These are phyloP conservation scores for Spheniscus mendiculus DNA, from an alignment of 2,113 vertebrate species.

Conservation along the genomic window DNA sequence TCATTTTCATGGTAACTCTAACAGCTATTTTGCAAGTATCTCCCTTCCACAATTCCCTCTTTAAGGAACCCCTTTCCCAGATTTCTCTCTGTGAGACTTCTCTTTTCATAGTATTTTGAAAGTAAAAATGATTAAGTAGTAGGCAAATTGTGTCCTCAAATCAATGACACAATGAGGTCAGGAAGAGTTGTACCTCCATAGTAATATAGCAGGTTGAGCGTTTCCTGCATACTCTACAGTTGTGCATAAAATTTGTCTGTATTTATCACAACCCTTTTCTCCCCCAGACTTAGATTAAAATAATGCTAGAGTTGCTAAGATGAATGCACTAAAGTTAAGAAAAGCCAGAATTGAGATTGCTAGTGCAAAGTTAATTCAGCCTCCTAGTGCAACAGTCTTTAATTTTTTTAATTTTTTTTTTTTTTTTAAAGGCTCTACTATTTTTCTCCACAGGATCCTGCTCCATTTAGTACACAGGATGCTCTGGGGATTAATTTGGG, in stretches of 20 bases:
- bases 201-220: neutral
- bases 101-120: neutral
- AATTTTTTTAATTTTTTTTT: neutral
- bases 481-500: constrained; percentile 53
- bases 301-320: neutral
- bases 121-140: neutral
- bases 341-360: neutral
- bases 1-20: neutral
- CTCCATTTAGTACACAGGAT: constrained; percentile 13
- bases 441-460: constrained; percentile 7
- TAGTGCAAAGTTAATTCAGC: neutral
- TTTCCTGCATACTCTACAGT: neutral
- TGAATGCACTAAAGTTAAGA: neutral
- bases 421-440: neutral
- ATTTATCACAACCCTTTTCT: neutral
- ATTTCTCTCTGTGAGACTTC: neutral
- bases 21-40: neutral
- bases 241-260: neutral
- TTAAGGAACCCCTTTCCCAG: neutral
- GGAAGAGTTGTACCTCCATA: neutral
- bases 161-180: constrained; percentile 36
- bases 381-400: neutral
- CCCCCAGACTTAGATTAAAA: neutral
- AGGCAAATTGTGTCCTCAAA: neutral
- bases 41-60: neutral